A percentile compares a stretch with the other conserved stretches of the same genome.
Conservation (phyloP, 2,797 vertebrate species). For the Pantherophis alleghaniensis region DNA sequence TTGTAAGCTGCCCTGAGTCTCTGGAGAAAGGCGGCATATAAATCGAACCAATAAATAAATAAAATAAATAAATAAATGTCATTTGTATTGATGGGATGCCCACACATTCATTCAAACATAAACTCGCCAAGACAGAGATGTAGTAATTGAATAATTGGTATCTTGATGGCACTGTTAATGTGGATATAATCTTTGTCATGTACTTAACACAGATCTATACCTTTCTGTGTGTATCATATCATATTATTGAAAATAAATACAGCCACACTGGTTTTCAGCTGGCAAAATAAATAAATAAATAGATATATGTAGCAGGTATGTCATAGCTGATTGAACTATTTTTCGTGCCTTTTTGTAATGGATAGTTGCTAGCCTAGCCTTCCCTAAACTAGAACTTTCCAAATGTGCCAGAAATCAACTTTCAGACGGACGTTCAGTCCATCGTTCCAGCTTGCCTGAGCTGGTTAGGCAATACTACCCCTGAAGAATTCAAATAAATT, state of each 20-base stretch:
- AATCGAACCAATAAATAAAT: too few relatives aligned
- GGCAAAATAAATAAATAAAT: not conserved
- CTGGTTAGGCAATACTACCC: not conserved
- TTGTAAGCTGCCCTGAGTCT: too few relatives aligned
- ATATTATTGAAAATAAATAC: too few relatives aligned
- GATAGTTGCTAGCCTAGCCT: not conserved
- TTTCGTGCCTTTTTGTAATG: not conserved
- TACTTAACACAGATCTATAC: not conserved
- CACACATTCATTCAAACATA: not conserved
- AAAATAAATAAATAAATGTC: too few relatives aligned
- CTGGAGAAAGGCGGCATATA: too few relatives aligned
- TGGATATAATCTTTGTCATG: not conserved
- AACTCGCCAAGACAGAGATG: not conserved
- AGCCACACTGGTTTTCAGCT: not conserved
- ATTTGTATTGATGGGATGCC: not conserved
- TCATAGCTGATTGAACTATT: not conserved
- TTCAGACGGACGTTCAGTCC: not conserved
- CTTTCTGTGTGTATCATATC: not conserved
- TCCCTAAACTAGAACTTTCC: not conserved
- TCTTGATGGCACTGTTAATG: not conserved
- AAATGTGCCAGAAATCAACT: not conserved
- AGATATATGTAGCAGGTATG: not conserved
- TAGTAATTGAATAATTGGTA: not conserved
- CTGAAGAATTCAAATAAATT: not conserved
- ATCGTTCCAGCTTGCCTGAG: not conserved